phyloP scores from a whole-genome alignment of 30 jellyfish, hydroid and myxozoan species.

The Euphysa ruthae region DNA sequence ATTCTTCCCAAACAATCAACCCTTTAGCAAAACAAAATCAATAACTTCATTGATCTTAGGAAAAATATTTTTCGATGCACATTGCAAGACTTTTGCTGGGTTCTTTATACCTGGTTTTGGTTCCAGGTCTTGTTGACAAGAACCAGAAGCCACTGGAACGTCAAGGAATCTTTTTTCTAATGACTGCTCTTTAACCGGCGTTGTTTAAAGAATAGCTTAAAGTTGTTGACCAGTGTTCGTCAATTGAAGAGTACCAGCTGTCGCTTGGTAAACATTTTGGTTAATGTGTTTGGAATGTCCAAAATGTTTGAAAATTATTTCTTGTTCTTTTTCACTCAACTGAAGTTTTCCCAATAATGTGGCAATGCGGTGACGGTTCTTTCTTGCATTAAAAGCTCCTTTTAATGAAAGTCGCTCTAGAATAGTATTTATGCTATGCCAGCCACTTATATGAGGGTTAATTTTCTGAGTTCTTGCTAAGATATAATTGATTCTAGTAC shows the following conservation, averaged over 20 bases:
- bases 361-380: slow-evolving; percentile 32
- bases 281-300: slow-evolving; percentile 18
- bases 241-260: slow-evolving; percentile 20
- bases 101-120: too few relatives aligned
- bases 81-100: too few relatives aligned
- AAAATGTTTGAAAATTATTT: slow-evolving; percentile 20
- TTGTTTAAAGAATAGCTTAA: too few relatives aligned
- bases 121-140: too few relatives aligned
- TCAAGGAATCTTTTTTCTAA: too few relatives aligned
- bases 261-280: slow-evolving; percentile 26
- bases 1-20: too few relatives aligned
- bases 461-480: slow-evolving; percentile 7
- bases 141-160: too few relatives aligned
- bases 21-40: too few relatives aligned
- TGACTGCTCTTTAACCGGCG: too few relatives aligned
- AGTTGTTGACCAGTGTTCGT: slow-evolving; percentile 10
- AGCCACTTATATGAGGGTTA: not conserved
- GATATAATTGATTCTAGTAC: not conserved
- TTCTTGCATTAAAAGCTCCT: slow-evolving; percentile 34
- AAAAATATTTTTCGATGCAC: too few relatives aligned
- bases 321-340: slow-evolving; percentile 8
- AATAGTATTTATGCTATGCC: slow-evolving; percentile 15
- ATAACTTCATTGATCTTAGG: too few relatives aligned
- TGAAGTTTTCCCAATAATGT: slow-evolving; percentile 10
- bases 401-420: slow-evolving; percentile 5